These are phyloP conservation scores for Parnassius glacialis DNA, from an alignment of 2,888 invertebrate species.

Conservation along the genomic window DNA sequence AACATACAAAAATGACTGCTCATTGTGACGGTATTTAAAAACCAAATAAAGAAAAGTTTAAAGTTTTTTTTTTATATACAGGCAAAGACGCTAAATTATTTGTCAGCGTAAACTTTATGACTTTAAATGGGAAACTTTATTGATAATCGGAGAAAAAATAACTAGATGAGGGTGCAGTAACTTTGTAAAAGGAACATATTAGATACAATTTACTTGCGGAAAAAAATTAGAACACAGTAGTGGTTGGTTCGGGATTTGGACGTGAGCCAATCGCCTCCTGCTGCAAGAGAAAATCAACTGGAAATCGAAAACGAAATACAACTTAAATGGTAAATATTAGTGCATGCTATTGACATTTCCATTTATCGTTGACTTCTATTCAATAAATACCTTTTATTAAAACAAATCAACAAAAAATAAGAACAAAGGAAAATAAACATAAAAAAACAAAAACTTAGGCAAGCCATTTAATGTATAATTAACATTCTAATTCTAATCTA, in stretches of 20 bases:
- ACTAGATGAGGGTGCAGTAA: constrained; percentile 22
- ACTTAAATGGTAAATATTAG: constrained; percentile 6
- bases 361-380: background rate
- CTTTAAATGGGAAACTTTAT: too few species aligned
- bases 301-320: constrained; percentile 34
- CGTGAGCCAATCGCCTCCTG: constrained; percentile 52
- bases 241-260: constrained; percentile 63
- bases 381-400: too few species aligned
- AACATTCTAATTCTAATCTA: too few species aligned
- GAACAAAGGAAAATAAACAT: too few species aligned
- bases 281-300: constrained; percentile 55
- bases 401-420: background rate
- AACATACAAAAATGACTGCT: too few species aligned
- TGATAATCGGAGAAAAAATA: background rate
- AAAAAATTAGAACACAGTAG: constrained; percentile 65
- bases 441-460: background rate
- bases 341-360: background rate
- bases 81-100: too few species aligned
- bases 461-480: too few species aligned
- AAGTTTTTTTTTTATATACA: too few species aligned
- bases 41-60: too few species aligned
- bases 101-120: too few species aligned
- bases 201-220: constrained; percentile 43
- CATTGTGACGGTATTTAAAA: too few species aligned
- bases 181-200: constrained; percentile 53